Conservation (phyloP, 2,888 invertebrate genomes). For the Asteroscopus sphinx region DNA sequence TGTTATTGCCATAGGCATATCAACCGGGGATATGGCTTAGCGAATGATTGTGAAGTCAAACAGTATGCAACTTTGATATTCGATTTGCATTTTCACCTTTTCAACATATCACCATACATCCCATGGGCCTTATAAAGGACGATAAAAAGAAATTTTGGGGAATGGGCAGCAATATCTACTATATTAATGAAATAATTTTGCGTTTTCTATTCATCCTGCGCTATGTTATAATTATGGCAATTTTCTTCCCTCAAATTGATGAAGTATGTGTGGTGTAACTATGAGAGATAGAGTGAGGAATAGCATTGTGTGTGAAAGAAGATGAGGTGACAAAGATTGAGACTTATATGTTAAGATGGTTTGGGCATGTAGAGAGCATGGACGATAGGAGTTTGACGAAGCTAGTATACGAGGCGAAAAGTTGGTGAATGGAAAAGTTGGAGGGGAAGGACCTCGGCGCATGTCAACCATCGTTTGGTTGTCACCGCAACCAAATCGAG, state of each 20-base stretch:
- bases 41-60: slow-evolving; percentile 24
- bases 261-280: too few relatives aligned
- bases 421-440: too few relatives aligned
- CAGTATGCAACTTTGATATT: slow-evolving; percentile 38
- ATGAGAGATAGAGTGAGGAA: too few relatives aligned
- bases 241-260: not conserved
- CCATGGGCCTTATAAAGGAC: slow-evolving; percentile 5
- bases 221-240: not conserved
- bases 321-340: too few relatives aligned
- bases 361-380: too few relatives aligned
- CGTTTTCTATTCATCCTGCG: not conserved
- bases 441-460: too few relatives aligned
- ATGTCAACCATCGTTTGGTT: too few relatives aligned
- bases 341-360: too few relatives aligned
- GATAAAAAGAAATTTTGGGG: not conserved
- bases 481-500: too few relatives aligned
- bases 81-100: slow-evolving; percentile 27
- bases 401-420: too few relatives aligned
- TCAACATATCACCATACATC: not conserved
- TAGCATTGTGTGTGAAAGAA: too few relatives aligned
- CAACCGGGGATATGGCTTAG: slow-evolving; percentile 24
- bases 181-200: not conserved
- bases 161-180: not conserved
- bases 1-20: slow-evolving; percentile 31
- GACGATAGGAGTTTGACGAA: too few relatives aligned